phyloP scores from a whole-genome alignment of 2,888 invertebrate genomes.

The Drosophila multiciliata region DNA sequence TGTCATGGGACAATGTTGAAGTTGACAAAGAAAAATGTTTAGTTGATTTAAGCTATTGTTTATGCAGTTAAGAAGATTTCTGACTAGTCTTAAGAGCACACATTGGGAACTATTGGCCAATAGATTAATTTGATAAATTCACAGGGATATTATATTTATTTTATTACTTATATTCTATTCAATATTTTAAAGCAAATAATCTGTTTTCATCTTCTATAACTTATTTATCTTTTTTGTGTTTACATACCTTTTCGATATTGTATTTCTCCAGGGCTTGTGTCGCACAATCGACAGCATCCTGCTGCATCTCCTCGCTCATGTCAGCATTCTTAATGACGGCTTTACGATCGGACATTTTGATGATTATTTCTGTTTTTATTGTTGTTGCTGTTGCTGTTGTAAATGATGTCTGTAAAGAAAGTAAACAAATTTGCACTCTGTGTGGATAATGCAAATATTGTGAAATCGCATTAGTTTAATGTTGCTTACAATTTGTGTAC shows the following conservation, averaged over 20 bases:
- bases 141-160: too few species aligned
- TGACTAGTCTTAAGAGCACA: neutral
- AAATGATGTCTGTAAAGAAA: conserved; percentile 44
- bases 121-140: neutral
- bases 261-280: conserved; percentile 99
- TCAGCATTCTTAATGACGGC: conserved; percentile 99
- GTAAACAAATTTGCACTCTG: conserved; percentile 50
- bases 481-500: conserved; percentile 7
- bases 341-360: conserved; percentile 97
- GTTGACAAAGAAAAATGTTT: neutral
- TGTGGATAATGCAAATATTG: conserved; percentile 24
- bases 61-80: neutral
- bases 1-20: neutral
- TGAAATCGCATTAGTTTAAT: conserved; percentile 27
- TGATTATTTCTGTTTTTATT: conserved; percentile 17
- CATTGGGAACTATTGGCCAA: neutral
- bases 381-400: conserved; percentile 4
- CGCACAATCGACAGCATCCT: conserved; percentile 99
- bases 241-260: conserved; percentile 96
- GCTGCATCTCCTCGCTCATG: conserved; percentile 99
- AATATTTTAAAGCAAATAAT: neutral
- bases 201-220: neutral
- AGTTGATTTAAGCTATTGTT: neutral
- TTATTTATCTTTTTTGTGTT: neutral
- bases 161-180: too few species aligned